Conservation (phyloP, 2,113 vertebrate species). For the Ochotona curzoniae region DNA sequence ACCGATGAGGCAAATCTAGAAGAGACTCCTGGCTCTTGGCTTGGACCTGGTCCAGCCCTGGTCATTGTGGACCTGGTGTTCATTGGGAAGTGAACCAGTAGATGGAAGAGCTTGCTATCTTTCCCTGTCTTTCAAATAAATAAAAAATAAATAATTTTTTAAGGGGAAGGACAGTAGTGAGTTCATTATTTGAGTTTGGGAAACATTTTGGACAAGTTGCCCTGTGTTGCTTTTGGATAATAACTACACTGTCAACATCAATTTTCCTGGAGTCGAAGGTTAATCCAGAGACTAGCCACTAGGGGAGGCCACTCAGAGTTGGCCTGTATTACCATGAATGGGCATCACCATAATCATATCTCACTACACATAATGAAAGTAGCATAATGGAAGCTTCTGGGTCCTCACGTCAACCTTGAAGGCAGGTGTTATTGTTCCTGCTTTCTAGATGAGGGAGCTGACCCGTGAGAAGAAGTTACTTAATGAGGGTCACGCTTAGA, state of each 20-base stretch:
- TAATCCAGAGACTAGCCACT: background rate
- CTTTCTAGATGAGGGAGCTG: background rate
- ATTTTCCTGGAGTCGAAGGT: background rate
- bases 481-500: background rate
- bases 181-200: background rate
- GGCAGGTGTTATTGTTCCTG: background rate
- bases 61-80: no score
- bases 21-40: no score
- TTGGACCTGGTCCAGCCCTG: no score
- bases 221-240: background rate
- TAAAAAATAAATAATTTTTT: no score
- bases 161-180: no score
- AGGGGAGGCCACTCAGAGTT: background rate
- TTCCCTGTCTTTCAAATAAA: no score
- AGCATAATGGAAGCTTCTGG: accelerated
- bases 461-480: background rate
- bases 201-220: background rate
- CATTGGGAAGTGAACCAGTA: no score
- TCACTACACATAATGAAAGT: accelerated
- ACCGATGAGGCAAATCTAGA: no score
- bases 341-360: background rate
- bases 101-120: no score
- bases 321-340: background rate
- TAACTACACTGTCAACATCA: background rate
- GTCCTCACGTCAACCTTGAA: background rate